A percentile compares a stretch with the other conserved stretches of the same genome.
Conservation (phyloP, 1,140 invertebrate genomes). For the Drosophila lowei region DNA sequence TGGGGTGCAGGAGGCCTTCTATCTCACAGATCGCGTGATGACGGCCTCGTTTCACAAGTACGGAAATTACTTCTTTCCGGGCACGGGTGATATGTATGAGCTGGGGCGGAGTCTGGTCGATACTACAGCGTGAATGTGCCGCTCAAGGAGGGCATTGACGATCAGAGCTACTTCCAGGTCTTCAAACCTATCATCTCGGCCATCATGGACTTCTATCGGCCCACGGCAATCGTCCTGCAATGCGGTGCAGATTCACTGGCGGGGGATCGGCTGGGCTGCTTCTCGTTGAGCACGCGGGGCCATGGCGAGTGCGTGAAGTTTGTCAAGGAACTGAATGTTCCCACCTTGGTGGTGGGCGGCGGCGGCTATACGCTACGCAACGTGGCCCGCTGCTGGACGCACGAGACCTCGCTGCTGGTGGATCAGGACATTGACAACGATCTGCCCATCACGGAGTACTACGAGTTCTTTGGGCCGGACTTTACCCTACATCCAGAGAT, state of each 20-base stretch:
- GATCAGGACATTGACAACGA: slow-evolving; percentile 96
- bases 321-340: slow-evolving; percentile 96
- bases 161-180: slow-evolving; percentile 95
- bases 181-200: slow-evolving; percentile 97
- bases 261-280: slow-evolving; percentile 91
- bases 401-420: slow-evolving; percentile 97
- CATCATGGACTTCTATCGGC: slow-evolving; percentile 98
- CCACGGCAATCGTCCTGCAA: slow-evolving; percentile 98
- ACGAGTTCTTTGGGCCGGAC: slow-evolving; percentile 98
- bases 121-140: slow-evolving; percentile 99
- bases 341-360: slow-evolving; percentile 96
- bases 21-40: slow-evolving; percentile 99
- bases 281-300: slow-evolving; percentile 86
- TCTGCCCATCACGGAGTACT: slow-evolving; percentile 96
- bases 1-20: slow-evolving; percentile 99
- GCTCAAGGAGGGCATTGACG: slow-evolving; percentile 98
- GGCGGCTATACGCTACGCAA: slow-evolving; percentile 95
- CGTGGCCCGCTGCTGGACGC: slow-evolving; percentile 99
- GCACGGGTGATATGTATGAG: slow-evolving; percentile 99
- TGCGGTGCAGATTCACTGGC: slow-evolving; percentile 99
- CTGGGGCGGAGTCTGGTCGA: slow-evolving; percentile 94
- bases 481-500: slow-evolving; percentile 96
- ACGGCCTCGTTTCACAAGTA: slow-evolving; percentile 99
- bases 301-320: slow-evolving; percentile 99
- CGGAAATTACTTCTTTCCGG: slow-evolving; percentile 99